Base-by-base conservation (phyloP, 2,888 invertebrate species). In the Rosalia funebris region DNA sequence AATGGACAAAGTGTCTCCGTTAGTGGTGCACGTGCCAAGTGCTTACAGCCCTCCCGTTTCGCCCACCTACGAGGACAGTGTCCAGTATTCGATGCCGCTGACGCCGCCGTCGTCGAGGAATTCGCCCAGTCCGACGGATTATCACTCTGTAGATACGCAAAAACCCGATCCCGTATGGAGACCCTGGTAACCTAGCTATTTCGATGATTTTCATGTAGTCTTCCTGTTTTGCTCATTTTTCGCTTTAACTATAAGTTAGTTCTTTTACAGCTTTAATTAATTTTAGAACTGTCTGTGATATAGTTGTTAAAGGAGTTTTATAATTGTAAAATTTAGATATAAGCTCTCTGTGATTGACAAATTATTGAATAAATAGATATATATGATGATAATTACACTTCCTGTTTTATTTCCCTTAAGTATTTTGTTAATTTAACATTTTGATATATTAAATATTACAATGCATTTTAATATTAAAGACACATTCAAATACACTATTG, bases 71-170 rank as follows among this genome's bases (percentile, higher is more conserved):
- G 60, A 68, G 5, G 63, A 61, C 15, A 59, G 44, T 84, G 0
- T 82, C 84, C 86, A 87, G 1, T 90, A 90, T 76, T 84, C 87
- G 68, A 88, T 88, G 86, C 88, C 88, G 1, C 83, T 89, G 32
- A 90, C 90, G 10, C 89, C 90, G 15, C 77, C 77, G 10, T 78
- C 78, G 12, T 80, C 80, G 9, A 72, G 79, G 20, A 77, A 77
- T 52, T 86, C 88, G 12, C 84, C 87, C 1, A 83, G 83, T 66
- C 88, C 88, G 44, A 81, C 83, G 71, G 56, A 64, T 41, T 64
- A 59, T 17, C 59, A 60, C 19, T 57, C 57, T 9, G 12, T 17
- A 36, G 52, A 55, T 31, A n/a, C 32, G 1, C 53, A 65, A 25
- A 53, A 63, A 47, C 32, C 77, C 79, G 25, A 85, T 84, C 1